Conservation (phyloP, 2,888 invertebrate genomes). For the Oligia fasciuncula region DNA sequence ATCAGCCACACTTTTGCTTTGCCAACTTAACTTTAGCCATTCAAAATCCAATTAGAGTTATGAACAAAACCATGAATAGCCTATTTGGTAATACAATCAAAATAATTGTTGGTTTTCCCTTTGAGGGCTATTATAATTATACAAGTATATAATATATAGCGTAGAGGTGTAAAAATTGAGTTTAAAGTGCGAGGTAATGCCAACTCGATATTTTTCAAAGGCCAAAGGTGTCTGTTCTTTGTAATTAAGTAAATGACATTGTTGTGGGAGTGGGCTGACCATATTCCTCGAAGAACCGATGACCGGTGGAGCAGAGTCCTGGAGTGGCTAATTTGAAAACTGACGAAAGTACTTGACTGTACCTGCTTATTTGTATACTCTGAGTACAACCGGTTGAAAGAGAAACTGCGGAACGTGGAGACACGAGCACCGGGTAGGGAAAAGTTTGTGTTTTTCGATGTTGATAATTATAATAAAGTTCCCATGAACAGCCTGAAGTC, state of each 20-base stretch:
- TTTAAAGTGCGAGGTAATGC: too few relatives aligned
- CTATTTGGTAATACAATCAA: constrained; percentile 40
- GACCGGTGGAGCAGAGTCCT: too few relatives aligned
- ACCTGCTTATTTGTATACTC: background rate
- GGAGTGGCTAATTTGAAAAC: background rate
- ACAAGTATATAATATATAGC: background rate
- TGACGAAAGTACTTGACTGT: background rate
- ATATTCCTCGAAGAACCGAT: background rate
- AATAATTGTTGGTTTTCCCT: constrained; percentile 24
- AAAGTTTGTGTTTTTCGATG: background rate
- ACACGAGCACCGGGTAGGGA: background rate
- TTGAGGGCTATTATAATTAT: background rate
- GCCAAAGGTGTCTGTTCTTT: too few relatives aligned
- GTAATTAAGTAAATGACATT: background rate
- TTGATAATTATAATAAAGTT: background rate
- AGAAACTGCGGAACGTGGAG: background rate
- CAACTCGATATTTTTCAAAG: too few relatives aligned
- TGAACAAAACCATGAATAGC: constrained; percentile 64
- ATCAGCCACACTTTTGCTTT: constrained; percentile 65
- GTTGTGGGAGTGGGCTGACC: background rate
- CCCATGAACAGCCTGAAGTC: background rate
- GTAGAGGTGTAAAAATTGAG: background rate
- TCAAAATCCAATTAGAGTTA: constrained; percentile 72
- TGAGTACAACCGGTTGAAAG: background rate
- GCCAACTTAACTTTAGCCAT: constrained; percentile 65